These are phyloP conservation scores for Steinernema scapterisci DNA, from an alignment of 2,888 invertebrate genomes.

Conservation along the genomic window DNA sequence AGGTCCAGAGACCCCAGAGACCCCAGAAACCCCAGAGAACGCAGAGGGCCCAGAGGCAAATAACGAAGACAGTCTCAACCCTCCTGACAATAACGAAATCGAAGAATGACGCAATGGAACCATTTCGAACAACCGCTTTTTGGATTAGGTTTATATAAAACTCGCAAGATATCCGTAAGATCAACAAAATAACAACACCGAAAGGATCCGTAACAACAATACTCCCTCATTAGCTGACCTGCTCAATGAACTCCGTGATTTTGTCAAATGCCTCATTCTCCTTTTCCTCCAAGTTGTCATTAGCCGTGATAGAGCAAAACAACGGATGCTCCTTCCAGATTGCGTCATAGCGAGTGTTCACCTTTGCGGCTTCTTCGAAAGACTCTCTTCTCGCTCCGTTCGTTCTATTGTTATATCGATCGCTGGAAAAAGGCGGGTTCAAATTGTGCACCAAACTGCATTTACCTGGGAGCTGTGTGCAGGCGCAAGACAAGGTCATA, in stretches of 20 bases:
- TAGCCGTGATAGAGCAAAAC: background rate
- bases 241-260: background rate
- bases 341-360: conserved; percentile 37
- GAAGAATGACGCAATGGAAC: too few species aligned
- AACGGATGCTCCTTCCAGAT: conserved; percentile 39
- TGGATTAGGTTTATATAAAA: too few species aligned
- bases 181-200: too few species aligned
- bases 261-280: background rate
- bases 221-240: background rate
- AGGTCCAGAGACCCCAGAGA: too few species aligned
- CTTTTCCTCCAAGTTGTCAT: background rate
- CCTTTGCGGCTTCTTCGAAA: conserved; percentile 40
- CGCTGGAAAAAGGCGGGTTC: background rate
- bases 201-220: too few species aligned
- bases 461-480: conserved; percentile 43
- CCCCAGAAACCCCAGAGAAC: too few species aligned
- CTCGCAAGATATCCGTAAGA: too few species aligned
- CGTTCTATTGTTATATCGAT: background rate
- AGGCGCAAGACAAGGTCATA: conserved; percentile 44
- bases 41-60: too few species aligned
- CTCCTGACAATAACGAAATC: too few species aligned
- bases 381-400: conserved; percentile 40
- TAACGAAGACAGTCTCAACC: too few species aligned
- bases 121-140: too few species aligned
- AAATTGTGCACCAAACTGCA: background rate